phyloP scores from a whole-genome alignment of 2,888 invertebrate species.

The Antitype chi region DNA sequence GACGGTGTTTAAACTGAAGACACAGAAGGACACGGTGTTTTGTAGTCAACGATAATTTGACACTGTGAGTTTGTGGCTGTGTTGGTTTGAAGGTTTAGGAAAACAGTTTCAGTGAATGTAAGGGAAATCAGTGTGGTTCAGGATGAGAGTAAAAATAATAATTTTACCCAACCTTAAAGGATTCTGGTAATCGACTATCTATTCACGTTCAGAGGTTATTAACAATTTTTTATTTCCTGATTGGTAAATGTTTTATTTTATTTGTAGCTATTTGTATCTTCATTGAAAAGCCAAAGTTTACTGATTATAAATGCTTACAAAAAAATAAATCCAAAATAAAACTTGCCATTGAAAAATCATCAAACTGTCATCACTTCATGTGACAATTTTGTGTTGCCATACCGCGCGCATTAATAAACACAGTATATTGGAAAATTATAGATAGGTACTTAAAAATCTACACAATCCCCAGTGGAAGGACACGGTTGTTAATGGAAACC shows the following conservation, averaged over 20 bases:
- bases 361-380: neutral
- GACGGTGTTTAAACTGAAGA: conserved; percentile 45
- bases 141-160: neutral
- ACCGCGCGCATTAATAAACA: neutral
- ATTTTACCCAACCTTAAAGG: neutral
- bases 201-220: neutral
- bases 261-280: neutral
- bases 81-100: neutral
- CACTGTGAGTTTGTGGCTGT: neutral
- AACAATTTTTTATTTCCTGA: neutral
- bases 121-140: neutral
- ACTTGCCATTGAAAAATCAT: neutral
- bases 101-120: neutral
- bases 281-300: neutral
- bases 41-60: conserved; percentile 13
- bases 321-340: neutral
- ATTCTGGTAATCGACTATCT: neutral
- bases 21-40: conserved; percentile 31
- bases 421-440: neutral
- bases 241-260: neutral
- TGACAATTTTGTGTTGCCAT: neutral
- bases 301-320: neutral
- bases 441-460: neutral
- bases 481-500: conserved; percentile 62
- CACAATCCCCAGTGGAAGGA: conserved; percentile 8